Percentiles rank a stretch among this genome's conserved stretches.
Conservation (phyloP, 2,888 invertebrate species). For the Pherbina coryleti region DNA sequence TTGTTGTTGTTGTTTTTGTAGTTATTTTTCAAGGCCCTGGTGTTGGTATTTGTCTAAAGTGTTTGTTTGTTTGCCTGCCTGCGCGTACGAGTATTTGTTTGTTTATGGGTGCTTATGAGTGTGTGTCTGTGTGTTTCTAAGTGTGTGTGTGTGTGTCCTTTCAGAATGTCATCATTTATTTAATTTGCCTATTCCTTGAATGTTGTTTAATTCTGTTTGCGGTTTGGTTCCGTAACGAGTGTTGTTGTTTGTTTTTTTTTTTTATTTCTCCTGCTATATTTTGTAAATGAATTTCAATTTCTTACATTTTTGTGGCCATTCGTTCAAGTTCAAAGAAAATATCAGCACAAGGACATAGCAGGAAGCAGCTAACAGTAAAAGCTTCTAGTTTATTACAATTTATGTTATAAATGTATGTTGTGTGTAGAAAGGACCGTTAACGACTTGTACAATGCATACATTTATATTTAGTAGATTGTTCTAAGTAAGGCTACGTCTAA, state of each 20-base stretch:
- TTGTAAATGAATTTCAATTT: conserved; percentile 19
- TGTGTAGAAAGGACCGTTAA: too few species aligned
- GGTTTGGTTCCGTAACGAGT: background rate
- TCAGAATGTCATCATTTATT: background rate
- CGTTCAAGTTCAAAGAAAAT: conserved; percentile 2
- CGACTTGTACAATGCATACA: too few species aligned
- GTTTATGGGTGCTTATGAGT: background rate
- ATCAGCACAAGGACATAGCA: background rate
- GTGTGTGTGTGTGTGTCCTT: background rate
- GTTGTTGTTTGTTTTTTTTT: background rate
- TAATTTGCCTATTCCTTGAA: background rate
- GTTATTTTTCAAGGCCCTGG: background rate
- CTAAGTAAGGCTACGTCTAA: too few species aligned
- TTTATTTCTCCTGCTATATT: background rate
- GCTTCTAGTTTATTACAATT: too few species aligned
- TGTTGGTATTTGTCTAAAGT: background rate
- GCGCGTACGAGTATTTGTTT: background rate
- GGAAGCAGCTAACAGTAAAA: background rate
- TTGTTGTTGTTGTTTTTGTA: background rate
- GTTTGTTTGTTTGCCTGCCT: background rate
- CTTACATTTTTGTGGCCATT: conserved; percentile 3
- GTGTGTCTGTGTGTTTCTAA: background rate
- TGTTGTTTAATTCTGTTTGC: background rate
- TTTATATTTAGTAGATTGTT: too few species aligned
- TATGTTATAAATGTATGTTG: too few species aligned